Evolutionary conservation across 2,888 invertebrate genomes (phyloP).

Genomic region (Branchipolynoe longqiensis): DNA sequence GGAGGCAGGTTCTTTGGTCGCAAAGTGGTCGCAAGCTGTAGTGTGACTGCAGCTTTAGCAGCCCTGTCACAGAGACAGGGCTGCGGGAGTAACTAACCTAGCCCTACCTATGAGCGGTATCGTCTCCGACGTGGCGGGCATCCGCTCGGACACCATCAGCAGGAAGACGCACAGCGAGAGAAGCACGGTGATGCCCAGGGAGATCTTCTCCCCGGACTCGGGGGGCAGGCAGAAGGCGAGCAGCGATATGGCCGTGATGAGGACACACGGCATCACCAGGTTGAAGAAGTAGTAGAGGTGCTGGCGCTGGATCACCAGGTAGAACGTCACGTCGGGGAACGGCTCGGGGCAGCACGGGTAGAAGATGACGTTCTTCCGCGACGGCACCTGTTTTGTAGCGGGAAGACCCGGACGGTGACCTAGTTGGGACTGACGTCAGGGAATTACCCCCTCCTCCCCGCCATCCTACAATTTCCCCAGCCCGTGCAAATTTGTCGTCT

Average conservation of each 20-base stretch:
- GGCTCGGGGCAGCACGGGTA: slow-evolving; percentile 61
- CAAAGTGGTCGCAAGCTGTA: too few relatives aligned
- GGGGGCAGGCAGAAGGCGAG: slow-evolving; percentile 62
- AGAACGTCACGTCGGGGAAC: slow-evolving; percentile 61
- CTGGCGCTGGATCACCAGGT: slow-evolving; percentile 53
- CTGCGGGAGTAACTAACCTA: too few relatives aligned
- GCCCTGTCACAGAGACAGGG: too few relatives aligned
- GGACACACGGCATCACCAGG: slow-evolving; percentile 61
- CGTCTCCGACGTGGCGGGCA: slow-evolving; percentile 62
- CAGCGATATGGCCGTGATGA: slow-evolving; percentile 55
- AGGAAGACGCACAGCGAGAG: slow-evolving; percentile 63
- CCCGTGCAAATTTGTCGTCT: too few relatives aligned
- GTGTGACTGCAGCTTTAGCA: too few relatives aligned
- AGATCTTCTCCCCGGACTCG: slow-evolving; percentile 61
- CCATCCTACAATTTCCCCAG: too few relatives aligned
- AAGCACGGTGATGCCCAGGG: slow-evolving; percentile 61
- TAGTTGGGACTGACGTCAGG: too few relatives aligned
- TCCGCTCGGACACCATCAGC: slow-evolving; percentile 62
- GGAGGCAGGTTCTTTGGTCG: too few relatives aligned
- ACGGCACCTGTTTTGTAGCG: too few relatives aligned
- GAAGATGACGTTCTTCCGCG: slow-evolving; percentile 22
- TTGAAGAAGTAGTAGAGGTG: slow-evolving; percentile 63
- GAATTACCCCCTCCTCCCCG: too few relatives aligned
- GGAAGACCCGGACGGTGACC: too few relatives aligned
- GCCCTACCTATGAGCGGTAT: slow-evolving; percentile 63